Conservation (phyloP, 2,113 vertebrate genomes). For the Odocoileus hemionus region DNA sequence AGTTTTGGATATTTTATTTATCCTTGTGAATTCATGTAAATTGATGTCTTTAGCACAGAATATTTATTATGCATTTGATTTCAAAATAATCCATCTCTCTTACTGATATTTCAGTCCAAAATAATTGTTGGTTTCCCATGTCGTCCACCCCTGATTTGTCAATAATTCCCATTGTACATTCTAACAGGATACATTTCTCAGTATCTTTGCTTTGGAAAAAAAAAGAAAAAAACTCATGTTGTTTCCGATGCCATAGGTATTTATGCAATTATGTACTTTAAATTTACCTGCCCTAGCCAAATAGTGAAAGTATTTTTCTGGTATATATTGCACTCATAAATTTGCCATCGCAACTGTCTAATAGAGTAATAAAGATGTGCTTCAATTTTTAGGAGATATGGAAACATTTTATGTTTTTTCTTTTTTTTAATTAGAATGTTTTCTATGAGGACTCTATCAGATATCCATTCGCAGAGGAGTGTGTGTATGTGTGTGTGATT, state of each 20-base stretch:
- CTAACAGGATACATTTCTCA: neutral
- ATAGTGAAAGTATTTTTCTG: neutral
- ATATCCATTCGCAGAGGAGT: neutral
- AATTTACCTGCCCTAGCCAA: neutral
- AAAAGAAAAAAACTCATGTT: neutral
- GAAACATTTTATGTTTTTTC: neutral
- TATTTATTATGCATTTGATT: slow-evolving; percentile 2
- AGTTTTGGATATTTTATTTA: neutral
- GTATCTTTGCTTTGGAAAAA: neutral
- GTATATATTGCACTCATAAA: neutral
- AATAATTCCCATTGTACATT: neutral
- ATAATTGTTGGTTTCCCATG: neutral
- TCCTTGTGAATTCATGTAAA: neutral
- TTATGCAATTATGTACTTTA: neutral
- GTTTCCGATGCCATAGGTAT: neutral
- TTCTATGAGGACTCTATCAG: neutral
- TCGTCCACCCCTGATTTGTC: neutral
- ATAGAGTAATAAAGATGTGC: neutral
- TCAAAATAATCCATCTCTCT: neutral
- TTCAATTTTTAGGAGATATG: neutral
- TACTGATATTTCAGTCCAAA: neutral
- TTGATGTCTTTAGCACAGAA: neutral
- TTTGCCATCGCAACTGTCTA: neutral
- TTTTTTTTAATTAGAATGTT: neutral
- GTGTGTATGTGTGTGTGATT: neutral